Percentiles rank a stretch among this genome's conserved stretches.
These are phyloP conservation scores for Pituophis catenifer DNA, from an alignment of 2,113 vertebrate species.

Conservation along the genomic window DNA sequence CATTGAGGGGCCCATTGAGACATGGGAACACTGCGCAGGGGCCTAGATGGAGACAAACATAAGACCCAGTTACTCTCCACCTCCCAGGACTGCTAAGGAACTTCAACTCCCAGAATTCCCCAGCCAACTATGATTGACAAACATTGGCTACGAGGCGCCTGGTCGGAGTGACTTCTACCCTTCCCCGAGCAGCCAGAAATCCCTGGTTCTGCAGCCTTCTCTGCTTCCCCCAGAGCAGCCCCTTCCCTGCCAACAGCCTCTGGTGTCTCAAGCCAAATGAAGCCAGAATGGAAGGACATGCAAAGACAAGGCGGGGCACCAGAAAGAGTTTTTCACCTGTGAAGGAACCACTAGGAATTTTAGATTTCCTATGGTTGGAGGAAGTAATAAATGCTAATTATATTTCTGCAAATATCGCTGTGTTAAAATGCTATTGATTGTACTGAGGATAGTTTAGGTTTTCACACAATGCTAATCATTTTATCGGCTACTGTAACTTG, in stretches of 20 bases:
- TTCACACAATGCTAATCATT: not conserved
- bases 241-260: not conserved
- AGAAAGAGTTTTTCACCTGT: not conserved
- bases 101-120: not conserved
- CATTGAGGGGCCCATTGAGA: slow-evolving; percentile 78
- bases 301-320: not conserved
- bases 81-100: not conserved
- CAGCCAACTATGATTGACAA: not conserved
- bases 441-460: no score
- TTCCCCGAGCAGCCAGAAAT: not conserved
- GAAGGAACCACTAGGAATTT: not conserved
- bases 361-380: not conserved
- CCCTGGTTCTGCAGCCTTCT: not conserved
- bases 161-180: not conserved
- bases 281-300: not conserved
- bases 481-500: not conserved
- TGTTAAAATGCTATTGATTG: not conserved
- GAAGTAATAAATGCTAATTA: not conserved
- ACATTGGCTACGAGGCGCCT: not conserved
- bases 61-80: not conserved
- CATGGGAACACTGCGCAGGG: slow-evolving; percentile 71
- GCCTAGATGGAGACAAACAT: slow-evolving; percentile 62
- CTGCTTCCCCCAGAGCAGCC: not conserved
- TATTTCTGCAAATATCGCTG: not conserved
- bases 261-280: not conserved